A percentile compares a stretch with the other conserved stretches of the same genome.
These are phyloP conservation scores for Trichogramma evanescens DNA, from an alignment of 2,888 invertebrate species.

Conservation along the genomic window DNA sequence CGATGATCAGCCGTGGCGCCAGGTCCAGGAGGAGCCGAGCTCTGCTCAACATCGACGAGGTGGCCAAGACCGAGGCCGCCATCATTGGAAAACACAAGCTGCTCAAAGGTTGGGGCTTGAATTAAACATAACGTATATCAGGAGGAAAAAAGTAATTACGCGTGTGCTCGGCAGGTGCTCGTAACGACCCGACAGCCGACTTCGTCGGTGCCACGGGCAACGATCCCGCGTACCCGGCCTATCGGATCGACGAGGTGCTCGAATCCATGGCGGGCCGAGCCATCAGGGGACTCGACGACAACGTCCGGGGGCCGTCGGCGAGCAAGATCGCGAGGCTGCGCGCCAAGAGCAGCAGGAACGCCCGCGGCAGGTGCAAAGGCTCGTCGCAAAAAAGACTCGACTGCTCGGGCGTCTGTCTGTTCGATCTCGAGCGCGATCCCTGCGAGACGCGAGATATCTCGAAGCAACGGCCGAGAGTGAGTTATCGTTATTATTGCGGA, in stretches of 20 bases:
- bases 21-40: constrained; percentile 52
- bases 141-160: too few relatives aligned
- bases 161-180: constrained; percentile 25
- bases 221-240: constrained; percentile 28
- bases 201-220: constrained; percentile 32
- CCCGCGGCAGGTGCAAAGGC: too few relatives aligned
- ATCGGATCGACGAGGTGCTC: constrained; percentile 26
- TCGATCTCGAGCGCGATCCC: constrained; percentile 36
- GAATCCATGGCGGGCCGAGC: constrained; percentile 28
- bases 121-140: too few relatives aligned
- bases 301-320: background rate
- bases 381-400: background rate
- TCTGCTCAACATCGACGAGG: constrained; percentile 66
- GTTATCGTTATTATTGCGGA: background rate
- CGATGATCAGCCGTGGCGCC: constrained; percentile 23
- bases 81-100: constrained; percentile 33
- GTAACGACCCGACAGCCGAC: constrained; percentile 12
- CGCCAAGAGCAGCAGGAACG: too few relatives aligned
- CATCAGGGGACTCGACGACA: constrained; percentile 23
- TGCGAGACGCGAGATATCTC: constrained; percentile 31
- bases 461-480: background rate
- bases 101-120: constrained; percentile 36
- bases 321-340: constrained; percentile 2
- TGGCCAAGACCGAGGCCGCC: constrained; percentile 22
- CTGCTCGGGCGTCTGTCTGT: constrained; percentile 34